A percentile compares a stretch with the other conserved stretches of the same genome.
These are phyloP conservation scores for Callyntrura guangdongensis DNA, from an alignment of 2,888 invertebrate genomes.

Conservation along the genomic window DNA sequence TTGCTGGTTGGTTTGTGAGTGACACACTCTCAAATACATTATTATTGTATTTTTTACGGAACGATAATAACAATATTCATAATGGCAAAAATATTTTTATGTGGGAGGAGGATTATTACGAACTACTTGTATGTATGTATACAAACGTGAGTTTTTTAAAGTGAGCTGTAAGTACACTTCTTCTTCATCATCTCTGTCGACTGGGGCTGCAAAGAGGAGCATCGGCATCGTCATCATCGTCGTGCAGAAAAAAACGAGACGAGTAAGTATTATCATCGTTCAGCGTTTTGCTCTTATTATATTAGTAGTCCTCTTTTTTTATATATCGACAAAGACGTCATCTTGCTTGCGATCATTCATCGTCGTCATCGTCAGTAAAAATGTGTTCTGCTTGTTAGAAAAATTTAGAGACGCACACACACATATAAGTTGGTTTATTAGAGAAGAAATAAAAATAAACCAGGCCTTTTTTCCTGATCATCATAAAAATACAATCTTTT, in stretches of 20 bases:
- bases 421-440: constrained; percentile 6
- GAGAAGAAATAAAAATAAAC: not conserved
- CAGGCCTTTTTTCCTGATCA: not conserved
- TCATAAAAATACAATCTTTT: not conserved
- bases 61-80: no score
- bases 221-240: not conserved
- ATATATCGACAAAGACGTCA: not conserved
- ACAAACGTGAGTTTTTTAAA: no score
- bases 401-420: not conserved
- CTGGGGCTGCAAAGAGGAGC: not conserved
- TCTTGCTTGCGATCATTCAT: no score
- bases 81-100: no score
- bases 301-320: not conserved
- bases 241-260: no score
- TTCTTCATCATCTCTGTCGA: not conserved
- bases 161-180: no score
- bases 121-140: no score
- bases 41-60: no score
- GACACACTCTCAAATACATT: constrained; percentile 7
- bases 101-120: no score
- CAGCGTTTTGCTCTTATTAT: no score
- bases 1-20: not conserved
- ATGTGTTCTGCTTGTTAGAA: constrained; percentile 1
- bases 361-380: not conserved
- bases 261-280: no score